These are phyloP conservation scores for Psettodes erumei DNA, from an alignment of 2,113 vertebrate genomes.

Conservation along the genomic window DNA sequence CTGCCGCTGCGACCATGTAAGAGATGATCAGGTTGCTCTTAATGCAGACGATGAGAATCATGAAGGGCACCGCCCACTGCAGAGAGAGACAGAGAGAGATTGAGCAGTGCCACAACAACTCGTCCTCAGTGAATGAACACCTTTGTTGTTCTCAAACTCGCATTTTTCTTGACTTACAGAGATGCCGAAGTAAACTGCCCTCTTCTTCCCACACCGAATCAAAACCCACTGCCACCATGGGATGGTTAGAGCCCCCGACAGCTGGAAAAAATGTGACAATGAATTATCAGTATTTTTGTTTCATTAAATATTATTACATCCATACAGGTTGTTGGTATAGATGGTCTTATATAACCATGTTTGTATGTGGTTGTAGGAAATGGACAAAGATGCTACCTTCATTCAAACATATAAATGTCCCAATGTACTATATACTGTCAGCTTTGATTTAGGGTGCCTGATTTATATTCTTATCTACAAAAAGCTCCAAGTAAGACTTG, in stretches of 20 bases:
- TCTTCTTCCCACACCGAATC: slow-evolving; percentile 94
- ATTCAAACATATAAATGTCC: too few relatives aligned
- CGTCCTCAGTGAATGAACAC: not conserved
- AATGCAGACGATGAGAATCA: slow-evolving; percentile 85
- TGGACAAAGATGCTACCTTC: not conserved
- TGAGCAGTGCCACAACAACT: not conserved
- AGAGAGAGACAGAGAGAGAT: not conserved
- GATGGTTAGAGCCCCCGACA: slow-evolving; percentile 90
- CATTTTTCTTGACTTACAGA: slow-evolving; percentile 82
- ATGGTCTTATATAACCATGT: not conserved
- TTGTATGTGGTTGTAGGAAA: not conserved
- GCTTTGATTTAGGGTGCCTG: not conserved
- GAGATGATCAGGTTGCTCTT: slow-evolving; percentile 85
- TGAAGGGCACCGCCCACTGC: slow-evolving; percentile 93
- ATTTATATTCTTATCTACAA: not conserved
- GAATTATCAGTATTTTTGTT: not conserved
- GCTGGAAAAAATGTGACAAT: slow-evolving; percentile 73
- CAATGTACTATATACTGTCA: not conserved
- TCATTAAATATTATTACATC: not conserved
- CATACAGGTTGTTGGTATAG: not conserved
- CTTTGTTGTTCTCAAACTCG: not conserved
- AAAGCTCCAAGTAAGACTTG: not conserved
- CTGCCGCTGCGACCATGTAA: slow-evolving; percentile 87
- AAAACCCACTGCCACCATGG: slow-evolving; percentile 97
- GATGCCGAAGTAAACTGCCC: slow-evolving; percentile 89